Percentiles rank a stretch among this genome's conserved stretches.
Conservation (phyloP, 2,888 invertebrate genomes). For the Cremastinae sp. region DNA sequence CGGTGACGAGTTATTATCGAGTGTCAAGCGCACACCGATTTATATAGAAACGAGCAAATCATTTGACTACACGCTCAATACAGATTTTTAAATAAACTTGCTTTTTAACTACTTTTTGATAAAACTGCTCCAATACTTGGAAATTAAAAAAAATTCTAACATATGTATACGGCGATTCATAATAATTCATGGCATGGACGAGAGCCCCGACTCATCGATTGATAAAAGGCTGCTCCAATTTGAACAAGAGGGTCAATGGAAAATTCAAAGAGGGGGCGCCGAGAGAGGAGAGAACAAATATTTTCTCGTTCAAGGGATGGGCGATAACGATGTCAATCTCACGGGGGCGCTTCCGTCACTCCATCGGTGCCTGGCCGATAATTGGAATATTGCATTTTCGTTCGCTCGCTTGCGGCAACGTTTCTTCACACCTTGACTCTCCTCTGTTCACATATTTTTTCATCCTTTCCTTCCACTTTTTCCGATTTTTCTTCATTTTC, state of each 20-base stretch:
- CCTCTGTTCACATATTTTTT: background rate
- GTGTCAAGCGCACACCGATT: too few relatives aligned
- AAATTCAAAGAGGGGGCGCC: conserved; percentile 4
- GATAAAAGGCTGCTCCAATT: conserved; percentile 27
- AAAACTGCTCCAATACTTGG: too few relatives aligned
- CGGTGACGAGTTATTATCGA: too few relatives aligned
- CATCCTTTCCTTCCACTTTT: background rate
- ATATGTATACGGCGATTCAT: conserved; percentile 41
- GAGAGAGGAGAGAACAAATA: conserved; percentile 2
- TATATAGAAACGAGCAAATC: background rate
- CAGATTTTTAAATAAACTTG: too few relatives aligned
- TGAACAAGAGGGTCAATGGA: conserved; percentile 29
- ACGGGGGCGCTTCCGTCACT: conserved; percentile 20
- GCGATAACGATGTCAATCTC: conserved; percentile 43
- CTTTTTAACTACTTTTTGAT: too few relatives aligned
- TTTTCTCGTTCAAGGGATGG: conserved; percentile 21
- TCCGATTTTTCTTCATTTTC: too few relatives aligned
- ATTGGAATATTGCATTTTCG: conserved; percentile 58
- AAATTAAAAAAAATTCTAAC: too few relatives aligned
- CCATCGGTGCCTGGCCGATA: conserved; percentile 35
- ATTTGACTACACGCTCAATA: too few relatives aligned
- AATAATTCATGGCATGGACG: conserved; percentile 47
- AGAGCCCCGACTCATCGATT: conserved; percentile 18
- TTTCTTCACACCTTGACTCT: conserved; percentile 11
- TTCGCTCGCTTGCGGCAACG: conserved; percentile 8